Evolutionary conservation across 2,797 vertebrate genomes (phyloP).

Genomic region (Champsocephalus gunnari): DNA sequence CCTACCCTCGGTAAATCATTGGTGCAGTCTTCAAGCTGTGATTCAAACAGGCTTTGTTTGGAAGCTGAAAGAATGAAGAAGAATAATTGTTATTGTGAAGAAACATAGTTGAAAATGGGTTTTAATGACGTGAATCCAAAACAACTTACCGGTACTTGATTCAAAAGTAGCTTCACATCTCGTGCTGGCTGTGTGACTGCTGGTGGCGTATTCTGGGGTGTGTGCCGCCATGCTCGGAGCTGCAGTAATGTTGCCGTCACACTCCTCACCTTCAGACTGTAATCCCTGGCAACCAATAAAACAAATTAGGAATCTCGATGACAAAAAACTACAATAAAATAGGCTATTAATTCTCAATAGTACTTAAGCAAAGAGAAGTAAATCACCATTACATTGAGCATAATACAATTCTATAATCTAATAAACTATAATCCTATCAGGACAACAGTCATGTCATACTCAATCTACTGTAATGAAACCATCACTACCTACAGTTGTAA

Average conservation of each 20-base stretch:
- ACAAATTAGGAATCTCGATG: background rate
- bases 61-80: constrained; percentile 78
- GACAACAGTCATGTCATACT: too few relatives aligned
- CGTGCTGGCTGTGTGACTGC: constrained; percentile 84
- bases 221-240: constrained; percentile 66
- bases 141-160: constrained; percentile 77
- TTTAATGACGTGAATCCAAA: background rate
- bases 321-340: constrained; percentile 2
- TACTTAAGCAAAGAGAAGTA: background rate
- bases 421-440: background rate
- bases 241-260: constrained; percentile 54
- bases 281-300: constrained; percentile 22
- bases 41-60: constrained; percentile 87
- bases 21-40: constrained; percentile 87
- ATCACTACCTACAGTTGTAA: too few relatives aligned
- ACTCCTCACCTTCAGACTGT: constrained; percentile 46
- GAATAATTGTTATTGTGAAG: background rate
- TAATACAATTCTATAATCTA: background rate
- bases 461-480: too few relatives aligned
- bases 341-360: background rate
- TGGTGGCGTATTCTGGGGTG: constrained; percentile 80
- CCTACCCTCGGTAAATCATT: constrained; percentile 84
- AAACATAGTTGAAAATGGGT: background rate
- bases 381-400: background rate
- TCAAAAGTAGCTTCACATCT: constrained; percentile 86